Base-by-base conservation (phyloP, 2,888 invertebrate genomes). In the Nomada goodeniana region DNA sequence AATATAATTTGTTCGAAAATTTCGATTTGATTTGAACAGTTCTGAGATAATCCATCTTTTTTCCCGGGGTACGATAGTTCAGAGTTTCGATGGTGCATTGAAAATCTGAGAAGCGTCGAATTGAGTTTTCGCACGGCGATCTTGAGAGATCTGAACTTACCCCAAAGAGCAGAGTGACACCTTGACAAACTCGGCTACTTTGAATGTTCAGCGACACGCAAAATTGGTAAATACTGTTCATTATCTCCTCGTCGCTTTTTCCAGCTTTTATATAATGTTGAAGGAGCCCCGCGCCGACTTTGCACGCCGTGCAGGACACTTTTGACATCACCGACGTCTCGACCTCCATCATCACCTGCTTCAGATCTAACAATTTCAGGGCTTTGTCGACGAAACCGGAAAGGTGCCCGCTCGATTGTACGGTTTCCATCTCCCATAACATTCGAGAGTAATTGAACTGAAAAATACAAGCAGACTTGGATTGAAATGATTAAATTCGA, bases 261-360 rank as follows among this genome's bases (percentile, higher is more conserved):
- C 98, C 98, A 2, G 96, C 95, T 91, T 96, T 96, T 44, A 98
- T 98, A 91, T 98, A 98, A 92, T 98, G 97, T 92, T 97, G 97
- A 36, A 98, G 94, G 47, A 98, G 94, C 0, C 98, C 97, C 64
- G 98, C 97, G 1, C 97, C 97, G 94, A 93, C 97, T 94, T 97
- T 97, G 91, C 98, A 98, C 13, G 98, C 98, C 2, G 98, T 98
- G 91, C 98, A 98, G 0, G 98, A 98, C 1, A 98, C 98, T 93
- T 96, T 97, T 0, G 98, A 98, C 96, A 98, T 96, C n/a, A 98
- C 96, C 64, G 97, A 97, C 89, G 98, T 98, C 94, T 98, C 98
- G 67, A 98, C 97, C 95, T 98, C 98, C 89, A 95, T 95, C 72
- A 97, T 96, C 0, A 98, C 98, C 95, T 98, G 97, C 92, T 97